Percentiles rank a stretch among this genome's conserved stretches.
phyloP scores from a whole-genome alignment of 1,140 invertebrate genomes.

The Catajapyx aquilonaris region DNA sequence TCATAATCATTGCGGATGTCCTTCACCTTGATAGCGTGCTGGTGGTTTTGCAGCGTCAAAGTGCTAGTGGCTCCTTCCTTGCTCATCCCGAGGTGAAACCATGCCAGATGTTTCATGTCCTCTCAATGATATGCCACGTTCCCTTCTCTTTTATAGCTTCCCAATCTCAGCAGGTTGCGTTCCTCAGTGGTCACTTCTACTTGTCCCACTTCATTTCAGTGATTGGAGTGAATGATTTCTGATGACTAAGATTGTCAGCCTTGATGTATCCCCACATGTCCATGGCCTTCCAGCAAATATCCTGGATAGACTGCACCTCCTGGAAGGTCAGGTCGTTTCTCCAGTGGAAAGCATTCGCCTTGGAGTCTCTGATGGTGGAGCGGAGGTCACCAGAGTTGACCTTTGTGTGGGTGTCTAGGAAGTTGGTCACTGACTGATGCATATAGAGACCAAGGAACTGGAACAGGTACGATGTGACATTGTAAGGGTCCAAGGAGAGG shows the following conservation, averaged over 20 bases:
- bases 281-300: conserved; percentile 49
- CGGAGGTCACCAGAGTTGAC: conserved; percentile 13
- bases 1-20: too few relatives aligned
- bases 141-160: too few relatives aligned
- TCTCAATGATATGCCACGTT: too few relatives aligned
- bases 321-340: conserved; percentile 17
- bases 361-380: conserved; percentile 16
- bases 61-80: too few relatives aligned
- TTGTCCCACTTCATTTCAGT: too few relatives aligned
- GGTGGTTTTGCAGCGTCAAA: too few relatives aligned
- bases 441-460: conserved; percentile 15
- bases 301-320: conserved; percentile 35
- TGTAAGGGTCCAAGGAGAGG: conserved; percentile 14
- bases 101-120: too few relatives aligned
- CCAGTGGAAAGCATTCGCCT: conserved; percentile 15
- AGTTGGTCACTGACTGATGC: conserved; percentile 12
- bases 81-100: too few relatives aligned
- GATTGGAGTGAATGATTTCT: conserved; percentile 31
- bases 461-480: conserved; percentile 16
- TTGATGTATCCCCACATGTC: conserved; percentile 51
- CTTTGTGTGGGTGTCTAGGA: conserved; percentile 14
- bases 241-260: conserved; percentile 27
- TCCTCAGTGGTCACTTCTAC: too few relatives aligned
- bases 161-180: too few relatives aligned
- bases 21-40: too few relatives aligned